Evolutionary conservation across 1,140 invertebrate genomes (phyloP), one percentile per base, ranked within the genome.

Genomic region (Pogonomyrmex barbatus): DNA sequence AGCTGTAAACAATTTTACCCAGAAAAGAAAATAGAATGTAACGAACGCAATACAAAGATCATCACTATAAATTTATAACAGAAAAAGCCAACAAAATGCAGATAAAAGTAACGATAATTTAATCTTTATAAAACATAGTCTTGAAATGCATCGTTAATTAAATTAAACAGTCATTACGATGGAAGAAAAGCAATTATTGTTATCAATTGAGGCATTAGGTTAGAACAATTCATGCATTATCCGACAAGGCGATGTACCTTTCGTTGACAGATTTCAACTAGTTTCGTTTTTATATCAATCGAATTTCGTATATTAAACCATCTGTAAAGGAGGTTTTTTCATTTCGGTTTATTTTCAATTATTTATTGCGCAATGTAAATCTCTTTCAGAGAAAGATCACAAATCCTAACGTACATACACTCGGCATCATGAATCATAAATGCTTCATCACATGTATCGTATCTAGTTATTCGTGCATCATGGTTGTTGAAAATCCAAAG

Each of bases 401-500:
- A 36, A 52, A 8, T n/a, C 14, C 10, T n/a, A 24, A 78, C 36
- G 36, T 54, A 54, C 12, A 33, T 17, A n/a, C 42, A 42, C 39
- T 47, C 24, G 65, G 65, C 65, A 42, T 68, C 65, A 68, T 68
- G 65, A 68, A 68, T 68, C 65, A 47, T 68, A 68, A 68, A 68
- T 68, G 24, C 4, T 12, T 30, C 50, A 68, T 68, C 65, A 33
- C 65, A 68, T 50, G 45, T 12, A 33, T 2, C 1, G 5, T 45
- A 30, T 68, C 39, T 68, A 45, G 65, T 45, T 65, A 30, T 12
- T 67, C n/a, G 10, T 24, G 24, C 24, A 24, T 24, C 24, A 24
- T 24, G 24, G 24, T 24, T 24, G 24, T 24, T 24, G 24, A 24
- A 24, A 24, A 24, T 24, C 24, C 24, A 24, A 24, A 24, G 24